Evolutionary conservation across 2,888 invertebrate species (phyloP), one percentile per base, ranked within the genome.

Genomic region (Hemicrepidius hirtus): DNA sequence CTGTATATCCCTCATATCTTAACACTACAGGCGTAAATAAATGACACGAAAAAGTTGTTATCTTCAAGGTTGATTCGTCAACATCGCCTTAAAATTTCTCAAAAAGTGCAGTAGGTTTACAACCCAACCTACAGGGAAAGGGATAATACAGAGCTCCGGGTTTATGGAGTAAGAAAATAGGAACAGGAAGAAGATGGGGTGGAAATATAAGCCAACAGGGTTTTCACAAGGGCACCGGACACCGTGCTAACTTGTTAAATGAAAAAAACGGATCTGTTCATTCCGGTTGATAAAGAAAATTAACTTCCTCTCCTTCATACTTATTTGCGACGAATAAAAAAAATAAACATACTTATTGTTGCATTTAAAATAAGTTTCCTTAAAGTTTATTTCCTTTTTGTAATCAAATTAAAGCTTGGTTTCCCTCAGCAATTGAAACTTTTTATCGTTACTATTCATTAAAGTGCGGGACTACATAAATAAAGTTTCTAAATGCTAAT

Each of bases 101-200:
- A 57, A 32, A 20, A 37, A 20, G 18, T 40, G 20, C 20, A n/a
- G 24, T 41, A 18, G 35, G 18, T 46, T 46, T 44, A 32, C 24
- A 21, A 18, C 40, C 12, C 20, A 59, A 59, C 37, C 40, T 46
- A 28, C 46, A 46, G 13, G 10, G 24, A 46, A 46, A 63, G 24
- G 28, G 63, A 63, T 63, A 63, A 63, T 63, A 49, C 46, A 28
- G 28, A 63, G 46, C n/a, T 63, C 35, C 63, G 63, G 46, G 40
- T 63, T 63, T 63, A 63, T 63, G 46, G 63, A 63, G 63, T 63
- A 46, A 40, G 63, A 63, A 63, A 63, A 63, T 16, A 13, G 32
- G 49, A 41, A 44, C 46, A 63, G 28, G 46, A 46, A 46, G 28
- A 63, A 63, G 63, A 63, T 63, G 63, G 63, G 49, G 46, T 49